phyloP scores from a whole-genome alignment of 2,888 invertebrate species.

The Acanthoscelides obtectus region DNA sequence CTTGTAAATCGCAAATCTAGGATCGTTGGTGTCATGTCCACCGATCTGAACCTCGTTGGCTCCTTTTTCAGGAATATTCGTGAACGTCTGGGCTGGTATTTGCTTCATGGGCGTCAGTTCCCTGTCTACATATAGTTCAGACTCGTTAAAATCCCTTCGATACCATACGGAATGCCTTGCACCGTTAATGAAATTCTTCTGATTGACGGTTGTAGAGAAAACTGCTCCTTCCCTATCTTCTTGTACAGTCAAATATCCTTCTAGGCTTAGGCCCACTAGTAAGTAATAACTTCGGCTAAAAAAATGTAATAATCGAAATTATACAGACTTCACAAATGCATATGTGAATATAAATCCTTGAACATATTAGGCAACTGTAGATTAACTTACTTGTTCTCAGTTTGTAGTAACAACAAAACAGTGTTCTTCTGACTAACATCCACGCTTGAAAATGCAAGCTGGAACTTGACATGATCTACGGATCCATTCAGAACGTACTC shows the following conservation, averaged over 20 bases:
- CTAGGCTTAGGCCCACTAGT: conserved; percentile 74
- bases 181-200: conserved; percentile 77
- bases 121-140: conserved; percentile 69
- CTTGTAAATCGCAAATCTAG: conserved; percentile 75
- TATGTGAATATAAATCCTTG: too few species aligned
- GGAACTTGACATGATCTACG: conserved; percentile 74
- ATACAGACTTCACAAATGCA: too few species aligned
- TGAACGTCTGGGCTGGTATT: conserved; percentile 63
- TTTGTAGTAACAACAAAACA: conserved; percentile 73
- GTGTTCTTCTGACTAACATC: conserved; percentile 74
- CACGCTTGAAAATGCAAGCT: conserved; percentile 81
- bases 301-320: not conserved
- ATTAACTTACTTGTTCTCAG: conserved; percentile 69
- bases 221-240: conserved; percentile 76
- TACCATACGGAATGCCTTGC: conserved; percentile 74
- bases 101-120: conserved; percentile 67
- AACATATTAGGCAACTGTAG: too few species aligned
- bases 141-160: conserved; percentile 65
- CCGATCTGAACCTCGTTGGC: conserved; percentile 83
- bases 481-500: conserved; percentile 69
- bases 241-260: conserved; percentile 79
- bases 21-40: conserved; percentile 79
- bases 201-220: conserved; percentile 69
- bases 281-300: conserved; percentile 76
- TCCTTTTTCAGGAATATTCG: conserved; percentile 63